Conservation (phyloP, 2,797 vertebrate genomes). For the Emys orbicularis region DNA sequence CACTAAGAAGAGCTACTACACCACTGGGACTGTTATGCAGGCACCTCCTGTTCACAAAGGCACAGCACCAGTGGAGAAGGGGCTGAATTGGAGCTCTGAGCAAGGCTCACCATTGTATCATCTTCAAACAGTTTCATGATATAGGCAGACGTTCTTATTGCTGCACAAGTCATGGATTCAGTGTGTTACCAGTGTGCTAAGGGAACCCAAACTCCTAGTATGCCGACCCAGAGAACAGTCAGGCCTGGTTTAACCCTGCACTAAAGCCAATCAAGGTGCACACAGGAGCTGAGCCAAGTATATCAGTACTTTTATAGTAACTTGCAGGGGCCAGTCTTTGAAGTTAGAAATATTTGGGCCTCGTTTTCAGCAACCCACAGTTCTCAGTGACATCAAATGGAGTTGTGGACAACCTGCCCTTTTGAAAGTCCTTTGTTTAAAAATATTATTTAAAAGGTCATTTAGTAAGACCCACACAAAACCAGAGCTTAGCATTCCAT, state of each 20-base stretch:
- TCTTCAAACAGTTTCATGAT: not conserved
- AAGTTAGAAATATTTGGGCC: not conserved
- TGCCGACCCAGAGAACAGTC: not conserved
- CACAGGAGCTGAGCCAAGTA: not conserved
- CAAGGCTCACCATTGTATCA: not conserved
- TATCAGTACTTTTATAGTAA: not conserved
- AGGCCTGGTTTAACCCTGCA: not conserved
- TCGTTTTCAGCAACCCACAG: too few relatives aligned
- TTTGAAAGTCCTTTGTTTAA: not conserved
- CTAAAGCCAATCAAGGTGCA: not conserved
- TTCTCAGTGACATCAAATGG: not conserved
- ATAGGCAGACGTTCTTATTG: not conserved
- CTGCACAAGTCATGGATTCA: not conserved
- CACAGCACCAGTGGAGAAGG: not conserved
- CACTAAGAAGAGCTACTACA: not conserved
- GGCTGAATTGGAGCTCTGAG: not conserved
- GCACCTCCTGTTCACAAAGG: not conserved
- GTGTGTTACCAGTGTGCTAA: not conserved
- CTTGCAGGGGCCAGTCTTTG: fast-evolving
- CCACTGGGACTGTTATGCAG: not conserved
- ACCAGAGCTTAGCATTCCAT: not conserved
- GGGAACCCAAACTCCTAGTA: not conserved
- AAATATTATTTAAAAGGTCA: not conserved
- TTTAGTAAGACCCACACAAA: not conserved
- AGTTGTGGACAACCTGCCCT: not conserved